Evolutionary conservation across 1,140 invertebrate species (phyloP).

Genomic region (Penaeus japonicus): DNA sequence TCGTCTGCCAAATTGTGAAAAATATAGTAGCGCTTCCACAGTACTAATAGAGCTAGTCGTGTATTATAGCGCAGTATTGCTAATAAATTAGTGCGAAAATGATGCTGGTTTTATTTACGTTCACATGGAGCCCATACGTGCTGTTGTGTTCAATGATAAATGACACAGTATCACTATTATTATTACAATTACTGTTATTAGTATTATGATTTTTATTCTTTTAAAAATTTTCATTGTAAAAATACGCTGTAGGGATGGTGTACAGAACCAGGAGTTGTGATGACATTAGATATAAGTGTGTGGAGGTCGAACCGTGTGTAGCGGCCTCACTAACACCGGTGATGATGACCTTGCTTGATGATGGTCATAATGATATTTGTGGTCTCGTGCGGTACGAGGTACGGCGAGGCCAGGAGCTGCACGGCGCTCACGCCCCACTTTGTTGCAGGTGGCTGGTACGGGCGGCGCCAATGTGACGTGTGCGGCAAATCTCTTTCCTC

Average conservation of each 20-base stretch:
- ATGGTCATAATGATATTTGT: background rate
- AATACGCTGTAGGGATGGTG: too few species aligned
- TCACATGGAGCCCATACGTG: background rate
- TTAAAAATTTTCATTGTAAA: background rate
- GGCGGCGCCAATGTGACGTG: slow-evolving; percentile 85
- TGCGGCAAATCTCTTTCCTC: slow-evolving; percentile 88
- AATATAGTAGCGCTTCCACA: slow-evolving; percentile 43
- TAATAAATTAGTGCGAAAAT: slow-evolving; percentile 42
- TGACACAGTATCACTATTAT: background rate
- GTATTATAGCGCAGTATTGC: slow-evolving; percentile 43
- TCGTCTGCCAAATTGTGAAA: slow-evolving; percentile 41
- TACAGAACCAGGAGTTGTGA: background rate
- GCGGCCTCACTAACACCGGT: too few species aligned
- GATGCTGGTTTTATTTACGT: slow-evolving; percentile 30
- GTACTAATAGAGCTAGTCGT: slow-evolving; percentile 32
- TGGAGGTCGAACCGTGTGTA: background rate
- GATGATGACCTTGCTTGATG: background rate
- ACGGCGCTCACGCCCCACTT: slow-evolving; percentile 35
- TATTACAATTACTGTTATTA: background rate
- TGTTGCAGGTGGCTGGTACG: slow-evolving; percentile 62
- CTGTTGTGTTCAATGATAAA: background rate
- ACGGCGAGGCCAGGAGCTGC: background rate
- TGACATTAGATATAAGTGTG: background rate
- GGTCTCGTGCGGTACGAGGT: background rate
- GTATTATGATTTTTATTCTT: background rate